Conservation (phyloP, 2,797 vertebrate genomes). For the Acrossocheilus fasciatus region DNA sequence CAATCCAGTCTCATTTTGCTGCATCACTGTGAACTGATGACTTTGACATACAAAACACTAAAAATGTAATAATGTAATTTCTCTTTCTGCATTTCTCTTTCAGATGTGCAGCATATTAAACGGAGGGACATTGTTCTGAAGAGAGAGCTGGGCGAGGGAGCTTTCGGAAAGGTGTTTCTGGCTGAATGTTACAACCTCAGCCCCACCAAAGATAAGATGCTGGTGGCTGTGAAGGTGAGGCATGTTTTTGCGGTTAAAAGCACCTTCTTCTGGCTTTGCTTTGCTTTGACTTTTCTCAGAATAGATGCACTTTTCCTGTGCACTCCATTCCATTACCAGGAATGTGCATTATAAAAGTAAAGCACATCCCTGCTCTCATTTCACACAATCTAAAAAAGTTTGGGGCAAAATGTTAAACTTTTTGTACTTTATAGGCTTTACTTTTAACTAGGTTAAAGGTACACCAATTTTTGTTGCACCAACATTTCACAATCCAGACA, state of each 20-base stretch:
- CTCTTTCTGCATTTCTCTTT: conserved; percentile 27
- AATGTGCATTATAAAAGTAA: conserved; percentile 20
- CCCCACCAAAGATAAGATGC: conserved; percentile 97
- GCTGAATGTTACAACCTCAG: conserved; percentile 98
- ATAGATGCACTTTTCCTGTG: conserved; percentile 28
- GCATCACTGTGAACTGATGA: background rate
- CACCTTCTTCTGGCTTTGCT: conserved; percentile 35
- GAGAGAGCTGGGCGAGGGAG: conserved; percentile 95
- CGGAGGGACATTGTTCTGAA: conserved; percentile 96
- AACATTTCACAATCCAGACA: background rate
- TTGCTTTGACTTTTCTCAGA: conserved; percentile 11
- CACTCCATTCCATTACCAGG: conserved; percentile 21
- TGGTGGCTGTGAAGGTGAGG: conserved; percentile 97
- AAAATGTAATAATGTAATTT: background rate
- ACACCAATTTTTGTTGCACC: background rate
- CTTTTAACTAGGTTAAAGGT: background rate
- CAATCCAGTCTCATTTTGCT: background rate
- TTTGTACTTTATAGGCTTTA: background rate
- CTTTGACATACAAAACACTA: background rate
- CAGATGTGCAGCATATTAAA: conserved; percentile 97
- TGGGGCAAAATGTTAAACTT: background rate
- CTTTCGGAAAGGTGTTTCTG: conserved; percentile 97
- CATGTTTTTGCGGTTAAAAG: conserved; percentile 38
- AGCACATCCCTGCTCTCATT: background rate
- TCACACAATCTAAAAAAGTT: background rate